These are phyloP conservation scores for Thymelicus sylvestris DNA, from an alignment of 2,888 invertebrate species.

Conservation along the genomic window DNA sequence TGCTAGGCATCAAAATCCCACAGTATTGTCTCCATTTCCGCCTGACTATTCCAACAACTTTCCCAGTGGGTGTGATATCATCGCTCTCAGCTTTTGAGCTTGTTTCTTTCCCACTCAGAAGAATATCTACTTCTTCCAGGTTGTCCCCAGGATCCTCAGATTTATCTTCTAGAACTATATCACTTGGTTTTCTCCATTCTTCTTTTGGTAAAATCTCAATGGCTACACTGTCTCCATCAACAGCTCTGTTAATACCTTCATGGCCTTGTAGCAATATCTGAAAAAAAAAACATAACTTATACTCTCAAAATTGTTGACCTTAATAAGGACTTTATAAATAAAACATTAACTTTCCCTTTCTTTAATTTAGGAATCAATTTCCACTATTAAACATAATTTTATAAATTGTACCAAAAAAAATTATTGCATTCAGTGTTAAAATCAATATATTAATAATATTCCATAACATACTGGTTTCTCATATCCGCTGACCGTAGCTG, in stretches of 20 bases:
- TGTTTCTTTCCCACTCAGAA: conserved; percentile 57
- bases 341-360: no score
- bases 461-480: conserved; percentile 89
- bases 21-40: conserved; percentile 99
- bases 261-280: conserved; percentile 94
- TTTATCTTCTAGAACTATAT: conserved; percentile 91
- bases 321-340: no score
- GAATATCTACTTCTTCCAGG: conserved; percentile 85
- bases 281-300: conserved; percentile 36
- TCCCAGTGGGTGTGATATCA: conserved; percentile 77
- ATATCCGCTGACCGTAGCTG: conserved; percentile 90
- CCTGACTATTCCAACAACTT: conserved; percentile 95
- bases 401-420: no score
- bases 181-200: conserved; percentile 96
- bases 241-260: conserved; percentile 94
- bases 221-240: conserved; percentile 97
- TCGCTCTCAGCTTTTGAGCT: conserved; percentile 59
- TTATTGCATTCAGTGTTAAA: no score
- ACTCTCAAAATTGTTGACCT: no score
- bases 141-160: conserved; percentile 88
- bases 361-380: no score
- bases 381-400: no score
- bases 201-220: conserved; percentile 94
- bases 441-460: neutral
- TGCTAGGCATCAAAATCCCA: conserved; percentile 94